These are phyloP conservation scores for Triplophysa yarkandensis DNA, from an alignment of 2,797 vertebrate genomes.

Conservation along the genomic window DNA sequence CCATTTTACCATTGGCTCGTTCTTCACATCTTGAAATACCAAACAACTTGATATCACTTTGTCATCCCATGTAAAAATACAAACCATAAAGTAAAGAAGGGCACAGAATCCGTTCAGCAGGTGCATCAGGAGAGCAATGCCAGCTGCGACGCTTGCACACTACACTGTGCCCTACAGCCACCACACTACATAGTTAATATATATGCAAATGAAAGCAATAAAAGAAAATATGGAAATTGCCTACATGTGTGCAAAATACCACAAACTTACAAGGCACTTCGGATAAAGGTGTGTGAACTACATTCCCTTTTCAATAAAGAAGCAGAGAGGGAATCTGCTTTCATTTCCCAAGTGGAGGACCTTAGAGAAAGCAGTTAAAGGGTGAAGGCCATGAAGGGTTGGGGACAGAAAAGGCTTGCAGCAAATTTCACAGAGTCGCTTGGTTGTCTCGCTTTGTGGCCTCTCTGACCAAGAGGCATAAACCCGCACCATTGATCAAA, in stretches of 20 bases:
- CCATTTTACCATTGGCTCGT: too few species aligned
- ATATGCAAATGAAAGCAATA: constrained; percentile 83
- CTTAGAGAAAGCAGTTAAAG: constrained; percentile 48
- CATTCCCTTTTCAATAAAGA: background rate
- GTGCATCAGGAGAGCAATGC: constrained; percentile 87
- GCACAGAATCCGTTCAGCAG: constrained; percentile 68
- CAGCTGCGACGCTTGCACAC: constrained; percentile 82
- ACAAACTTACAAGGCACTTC: constrained; percentile 50
- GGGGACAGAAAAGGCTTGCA: constrained; percentile 29
- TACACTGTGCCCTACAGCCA: constrained; percentile 92
- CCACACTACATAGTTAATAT: constrained; percentile 95
- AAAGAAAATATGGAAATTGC: constrained; percentile 75
- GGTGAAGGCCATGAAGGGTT: constrained; percentile 31
- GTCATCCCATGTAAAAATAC: constrained; percentile 1
- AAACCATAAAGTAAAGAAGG: background rate
- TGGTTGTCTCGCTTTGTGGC: constrained; percentile 62
- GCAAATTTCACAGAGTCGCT: constrained; percentile 80
- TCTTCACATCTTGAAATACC: too few species aligned
- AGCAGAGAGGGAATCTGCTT: constrained; percentile 6
- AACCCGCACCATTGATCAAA: constrained; percentile 86
- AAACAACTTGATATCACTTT: background rate
- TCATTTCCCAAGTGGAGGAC: constrained; percentile 49
- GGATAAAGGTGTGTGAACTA: constrained; percentile 59
- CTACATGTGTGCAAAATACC: constrained; percentile 26
- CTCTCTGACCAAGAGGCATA: constrained; percentile 75